Conservation (phyloP, 2,113 vertebrate species). For the Cisticola juncidis region DNA sequence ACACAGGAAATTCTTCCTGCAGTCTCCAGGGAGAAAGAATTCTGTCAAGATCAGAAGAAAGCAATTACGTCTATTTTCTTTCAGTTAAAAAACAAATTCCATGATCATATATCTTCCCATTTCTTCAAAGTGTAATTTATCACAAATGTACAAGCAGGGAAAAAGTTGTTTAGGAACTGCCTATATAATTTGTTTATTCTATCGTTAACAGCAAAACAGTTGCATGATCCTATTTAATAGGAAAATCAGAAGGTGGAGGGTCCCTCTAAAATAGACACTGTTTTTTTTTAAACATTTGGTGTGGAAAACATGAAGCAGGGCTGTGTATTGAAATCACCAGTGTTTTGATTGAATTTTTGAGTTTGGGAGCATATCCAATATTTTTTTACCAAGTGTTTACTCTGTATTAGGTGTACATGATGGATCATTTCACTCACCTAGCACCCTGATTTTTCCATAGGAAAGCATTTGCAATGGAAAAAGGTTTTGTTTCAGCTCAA, state of each 20-base stretch:
- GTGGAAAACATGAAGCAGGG: background rate
- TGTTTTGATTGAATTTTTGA: background rate
- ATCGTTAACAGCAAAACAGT: background rate
- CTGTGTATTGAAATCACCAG: background rate
- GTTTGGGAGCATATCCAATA: background rate
- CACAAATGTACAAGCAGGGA: background rate
- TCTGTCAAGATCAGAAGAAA: background rate
- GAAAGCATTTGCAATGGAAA: background rate
- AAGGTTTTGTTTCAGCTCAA: background rate
- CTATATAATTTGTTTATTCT: background rate
- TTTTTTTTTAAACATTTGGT: background rate
- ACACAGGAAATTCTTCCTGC: background rate
- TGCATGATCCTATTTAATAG: background rate
- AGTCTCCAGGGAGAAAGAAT: background rate
- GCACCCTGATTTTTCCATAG: background rate
- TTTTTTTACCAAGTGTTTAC: background rate
- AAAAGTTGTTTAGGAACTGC: background rate
- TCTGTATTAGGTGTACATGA: background rate
- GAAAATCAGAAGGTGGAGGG: background rate
- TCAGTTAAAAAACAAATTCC: background rate
- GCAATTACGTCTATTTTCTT: background rate
- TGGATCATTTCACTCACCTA: background rate
- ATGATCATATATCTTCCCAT: background rate
- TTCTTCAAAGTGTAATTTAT: background rate
- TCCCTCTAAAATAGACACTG: background rate